A percentile compares a stretch with the other conserved stretches of the same genome.
Conservation (phyloP, 2,113 vertebrate species). For the Tauraco erythrolophus region DNA sequence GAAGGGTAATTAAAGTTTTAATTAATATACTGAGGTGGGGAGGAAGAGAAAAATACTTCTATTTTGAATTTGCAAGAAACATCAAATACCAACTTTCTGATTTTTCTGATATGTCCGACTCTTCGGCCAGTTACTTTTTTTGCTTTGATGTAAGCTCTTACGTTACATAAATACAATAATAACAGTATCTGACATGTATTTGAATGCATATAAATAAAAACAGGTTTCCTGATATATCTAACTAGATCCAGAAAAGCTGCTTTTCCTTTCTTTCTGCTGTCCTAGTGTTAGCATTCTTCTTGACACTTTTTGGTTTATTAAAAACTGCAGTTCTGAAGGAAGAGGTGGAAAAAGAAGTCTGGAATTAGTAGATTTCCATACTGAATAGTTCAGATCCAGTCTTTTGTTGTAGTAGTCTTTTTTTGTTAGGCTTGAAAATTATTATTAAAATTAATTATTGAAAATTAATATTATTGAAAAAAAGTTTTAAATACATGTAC, state of each 20-base stretch:
- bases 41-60: background rate
- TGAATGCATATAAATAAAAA: background rate
- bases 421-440: background rate
- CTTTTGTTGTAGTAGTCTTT: background rate
- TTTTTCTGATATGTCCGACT: background rate
- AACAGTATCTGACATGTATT: background rate
- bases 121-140: background rate
- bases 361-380: background rate
- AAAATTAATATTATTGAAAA: background rate
- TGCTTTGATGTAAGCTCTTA: background rate
- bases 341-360: no score
- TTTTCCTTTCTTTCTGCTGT: background rate
- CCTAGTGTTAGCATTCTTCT: background rate
- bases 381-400: background rate
- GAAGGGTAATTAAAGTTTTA: background rate
- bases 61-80: background rate
- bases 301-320: background rate
- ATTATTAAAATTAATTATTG: no score
- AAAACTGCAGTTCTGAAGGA: background rate
- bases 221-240: background rate
- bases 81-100: background rate
- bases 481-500: background rate
- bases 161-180: background rate
- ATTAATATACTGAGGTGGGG: background rate
- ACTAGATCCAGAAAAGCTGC: background rate